Percentiles rank a stretch among this genome's conserved stretches.
These are phyloP conservation scores for Drosophila meridionalis DNA, from an alignment of 2,888 invertebrate species.

Conservation along the genomic window DNA sequence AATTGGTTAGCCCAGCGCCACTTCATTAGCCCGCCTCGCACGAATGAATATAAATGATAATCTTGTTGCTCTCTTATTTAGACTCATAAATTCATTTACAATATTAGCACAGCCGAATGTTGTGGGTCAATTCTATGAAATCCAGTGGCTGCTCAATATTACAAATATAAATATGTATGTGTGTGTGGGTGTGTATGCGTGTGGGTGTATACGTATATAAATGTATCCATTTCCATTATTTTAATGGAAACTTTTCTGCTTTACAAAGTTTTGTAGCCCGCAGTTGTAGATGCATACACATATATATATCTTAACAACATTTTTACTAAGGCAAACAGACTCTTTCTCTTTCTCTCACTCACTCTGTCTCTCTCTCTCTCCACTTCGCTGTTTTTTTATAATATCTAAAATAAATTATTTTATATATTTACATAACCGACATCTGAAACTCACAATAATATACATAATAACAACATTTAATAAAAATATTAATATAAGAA, in stretches of 20 bases:
- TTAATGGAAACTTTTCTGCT: conserved; percentile 2
- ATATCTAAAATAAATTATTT: neutral
- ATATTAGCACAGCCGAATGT: conserved; percentile 1
- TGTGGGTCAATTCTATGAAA: neutral
- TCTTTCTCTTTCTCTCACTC: too few species aligned
- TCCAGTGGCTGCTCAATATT: neutral
- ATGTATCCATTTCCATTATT: neutral
- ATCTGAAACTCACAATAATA: neutral
- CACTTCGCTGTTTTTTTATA: neutral
- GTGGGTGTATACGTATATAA: neutral
- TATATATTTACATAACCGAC: neutral
- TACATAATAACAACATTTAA: neutral
- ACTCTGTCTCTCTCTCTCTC: neutral
- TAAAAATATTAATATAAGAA: neutral
- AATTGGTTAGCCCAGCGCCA: conserved; percentile 3
- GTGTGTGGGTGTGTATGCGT: neutral
- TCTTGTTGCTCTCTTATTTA: conserved; percentile 1
- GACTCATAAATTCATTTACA: conserved; percentile 19
- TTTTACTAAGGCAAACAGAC: neutral
- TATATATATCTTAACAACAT: neutral
- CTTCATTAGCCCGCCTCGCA: conserved; percentile 15
- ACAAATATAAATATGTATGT: neutral
- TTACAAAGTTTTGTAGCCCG: conserved; percentile 8
- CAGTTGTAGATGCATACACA: neutral
- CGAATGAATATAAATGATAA: conserved; percentile 16